Percentiles rank a stretch among this genome's conserved stretches.
phyloP scores from a whole-genome alignment of 2,113 vertebrate species.

The Pomatostomus ruficeps region DNA sequence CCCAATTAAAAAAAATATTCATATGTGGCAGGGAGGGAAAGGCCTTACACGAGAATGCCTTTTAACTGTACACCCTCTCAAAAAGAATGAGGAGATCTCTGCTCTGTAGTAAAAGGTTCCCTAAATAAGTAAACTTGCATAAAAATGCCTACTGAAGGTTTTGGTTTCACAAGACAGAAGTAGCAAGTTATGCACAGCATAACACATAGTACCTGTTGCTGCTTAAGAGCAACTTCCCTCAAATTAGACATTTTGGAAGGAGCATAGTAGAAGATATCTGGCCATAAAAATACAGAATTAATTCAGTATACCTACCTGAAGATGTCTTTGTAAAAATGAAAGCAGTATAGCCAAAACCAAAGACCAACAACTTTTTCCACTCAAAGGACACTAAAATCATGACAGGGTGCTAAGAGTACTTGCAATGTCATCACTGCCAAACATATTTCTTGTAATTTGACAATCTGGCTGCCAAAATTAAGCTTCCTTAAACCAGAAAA shows the following conservation, averaged over 20 bases:
- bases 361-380: neutral
- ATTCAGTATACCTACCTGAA: neutral
- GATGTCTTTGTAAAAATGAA: neutral
- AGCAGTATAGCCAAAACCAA: neutral
- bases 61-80: neutral
- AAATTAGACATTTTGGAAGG: neutral
- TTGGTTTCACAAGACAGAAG: neutral
- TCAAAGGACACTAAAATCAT: neutral
- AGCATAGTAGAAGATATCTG: neutral
- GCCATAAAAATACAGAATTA: neutral
- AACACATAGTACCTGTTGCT: neutral
- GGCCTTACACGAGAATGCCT: neutral
- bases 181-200: rapidly evolving
- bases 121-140: neutral
- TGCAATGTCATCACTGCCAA: neutral
- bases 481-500: neutral
- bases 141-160: neutral
- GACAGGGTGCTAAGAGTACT: neutral
- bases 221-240: neutral
- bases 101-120: neutral
- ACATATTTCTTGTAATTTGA: neutral
- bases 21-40: neutral
- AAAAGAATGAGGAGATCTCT: neutral
- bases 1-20: neutral
- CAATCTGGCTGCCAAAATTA: neutral